These are phyloP conservation scores for Aphodius granarius DNA, from an alignment of 2,888 invertebrate species.

Conservation along the genomic window DNA sequence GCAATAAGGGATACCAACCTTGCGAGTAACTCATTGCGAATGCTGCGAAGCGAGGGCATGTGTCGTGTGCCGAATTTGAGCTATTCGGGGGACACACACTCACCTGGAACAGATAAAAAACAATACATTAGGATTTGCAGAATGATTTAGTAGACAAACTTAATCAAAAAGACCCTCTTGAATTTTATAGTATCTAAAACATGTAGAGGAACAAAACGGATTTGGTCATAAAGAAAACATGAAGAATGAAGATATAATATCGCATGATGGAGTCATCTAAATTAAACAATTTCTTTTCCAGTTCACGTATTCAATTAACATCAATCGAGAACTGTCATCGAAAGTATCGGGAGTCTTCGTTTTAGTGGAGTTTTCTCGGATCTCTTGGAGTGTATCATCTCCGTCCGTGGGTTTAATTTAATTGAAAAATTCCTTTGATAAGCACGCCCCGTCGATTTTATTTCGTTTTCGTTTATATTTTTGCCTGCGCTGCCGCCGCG, in stretches of 20 bases:
- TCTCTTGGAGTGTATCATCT: conserved; percentile 13
- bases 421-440: conserved; percentile 29
- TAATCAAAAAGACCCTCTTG: too few species aligned
- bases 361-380: not conserved
- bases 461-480: conserved; percentile 17
- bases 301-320: not conserved
- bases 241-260: too few species aligned
- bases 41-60: conserved; percentile 44
- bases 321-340: not conserved
- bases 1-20: conserved; percentile 45
- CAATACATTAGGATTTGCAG: too few species aligned
- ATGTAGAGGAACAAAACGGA: not conserved
- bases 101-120: conserved; percentile 45
- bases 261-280: too few species aligned
- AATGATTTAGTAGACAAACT: too few species aligned
- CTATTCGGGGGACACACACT: conserved; percentile 47
- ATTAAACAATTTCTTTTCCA: not conserved
- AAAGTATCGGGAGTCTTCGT: not conserved
- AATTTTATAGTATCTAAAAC: too few species aligned
- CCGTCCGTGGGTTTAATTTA: conserved; percentile 24
- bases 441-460: conserved; percentile 25
- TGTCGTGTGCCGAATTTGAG: conserved; percentile 43
- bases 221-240: too few species aligned
- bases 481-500: not conserved
- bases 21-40: conserved; percentile 50